These are phyloP conservation scores for Origma solitaria DNA, from an alignment of 2,113 vertebrate genomes.

Conservation along the genomic window DNA sequence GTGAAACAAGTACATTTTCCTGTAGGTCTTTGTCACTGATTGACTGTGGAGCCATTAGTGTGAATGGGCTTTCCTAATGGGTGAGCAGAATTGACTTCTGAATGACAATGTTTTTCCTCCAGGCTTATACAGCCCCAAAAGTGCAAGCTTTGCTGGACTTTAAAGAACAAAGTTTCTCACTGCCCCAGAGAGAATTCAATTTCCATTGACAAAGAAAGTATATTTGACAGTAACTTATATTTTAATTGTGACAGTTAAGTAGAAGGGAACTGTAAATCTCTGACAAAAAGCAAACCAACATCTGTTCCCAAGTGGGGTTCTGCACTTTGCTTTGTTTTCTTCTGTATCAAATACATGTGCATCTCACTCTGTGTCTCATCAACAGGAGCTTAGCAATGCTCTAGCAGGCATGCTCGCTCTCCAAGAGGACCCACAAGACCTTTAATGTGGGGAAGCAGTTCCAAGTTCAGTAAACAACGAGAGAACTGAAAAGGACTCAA, in stretches of 20 bases:
- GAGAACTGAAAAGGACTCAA: neutral
- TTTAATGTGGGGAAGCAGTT: neutral
- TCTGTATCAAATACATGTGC: neutral
- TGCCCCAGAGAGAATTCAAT: neutral
- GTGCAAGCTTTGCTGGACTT: constrained; percentile 49
- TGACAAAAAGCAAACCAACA: neutral
- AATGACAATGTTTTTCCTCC: constrained; percentile 51
- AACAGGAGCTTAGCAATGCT: neutral
- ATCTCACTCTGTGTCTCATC: neutral
- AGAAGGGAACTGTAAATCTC: neutral
- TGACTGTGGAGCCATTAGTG: constrained; percentile 42
- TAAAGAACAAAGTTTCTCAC: neutral
- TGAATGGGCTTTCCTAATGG: constrained; percentile 56
- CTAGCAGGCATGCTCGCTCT: neutral
- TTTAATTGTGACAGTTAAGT: neutral
- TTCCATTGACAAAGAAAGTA: neutral
- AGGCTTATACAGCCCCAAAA: constrained; percentile 4
- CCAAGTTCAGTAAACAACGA: neutral
- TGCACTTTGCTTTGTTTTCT: neutral
- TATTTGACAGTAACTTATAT: neutral
- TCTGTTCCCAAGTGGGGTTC: neutral
- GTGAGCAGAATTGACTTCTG: constrained; percentile 58
- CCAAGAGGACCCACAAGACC: neutral
- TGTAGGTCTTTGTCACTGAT: constrained; percentile 40
- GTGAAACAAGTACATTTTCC: constrained; percentile 59